These are phyloP conservation scores for Dermochelys coriacea DNA, from an alignment of 2,797 vertebrate genomes.

Conservation along the genomic window DNA sequence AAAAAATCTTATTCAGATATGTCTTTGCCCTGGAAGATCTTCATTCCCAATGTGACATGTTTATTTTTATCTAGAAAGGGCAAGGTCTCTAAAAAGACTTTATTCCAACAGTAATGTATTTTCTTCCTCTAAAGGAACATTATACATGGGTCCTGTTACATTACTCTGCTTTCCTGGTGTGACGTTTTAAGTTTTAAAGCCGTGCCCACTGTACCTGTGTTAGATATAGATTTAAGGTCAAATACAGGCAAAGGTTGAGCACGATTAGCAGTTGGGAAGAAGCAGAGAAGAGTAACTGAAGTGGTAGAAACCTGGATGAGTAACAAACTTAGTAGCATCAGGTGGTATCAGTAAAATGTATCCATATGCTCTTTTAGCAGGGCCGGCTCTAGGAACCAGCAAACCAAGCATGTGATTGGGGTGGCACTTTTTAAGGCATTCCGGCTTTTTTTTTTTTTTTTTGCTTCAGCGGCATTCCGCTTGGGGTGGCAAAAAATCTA, in stretches of 20 bases:
- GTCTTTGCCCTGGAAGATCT: not conserved
- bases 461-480: no score
- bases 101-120: not conserved
- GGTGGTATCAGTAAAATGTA: not conserved
- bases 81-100: not conserved
- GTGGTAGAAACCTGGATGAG: not conserved
- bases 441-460: no score
- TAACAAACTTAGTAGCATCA: not conserved
- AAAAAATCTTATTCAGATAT: not conserved
- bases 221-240: constrained; percentile 6
- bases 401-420: no score
- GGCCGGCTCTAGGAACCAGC: no score
- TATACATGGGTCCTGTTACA: not conserved
- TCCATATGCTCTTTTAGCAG: not conserved
- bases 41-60: not conserved
- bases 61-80: not conserved
- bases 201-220: not conserved
- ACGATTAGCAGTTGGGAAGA: constrained; percentile 12
- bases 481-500: no score
- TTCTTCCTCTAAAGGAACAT: not conserved
- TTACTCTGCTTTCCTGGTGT: not conserved
- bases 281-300: not conserved
- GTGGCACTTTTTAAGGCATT: no score
- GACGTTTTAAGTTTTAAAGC: not conserved
- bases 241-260: constrained; percentile 26